phyloP scores from a whole-genome alignment of 2,113 vertebrate species.

The Hemicordylus capensis region DNA sequence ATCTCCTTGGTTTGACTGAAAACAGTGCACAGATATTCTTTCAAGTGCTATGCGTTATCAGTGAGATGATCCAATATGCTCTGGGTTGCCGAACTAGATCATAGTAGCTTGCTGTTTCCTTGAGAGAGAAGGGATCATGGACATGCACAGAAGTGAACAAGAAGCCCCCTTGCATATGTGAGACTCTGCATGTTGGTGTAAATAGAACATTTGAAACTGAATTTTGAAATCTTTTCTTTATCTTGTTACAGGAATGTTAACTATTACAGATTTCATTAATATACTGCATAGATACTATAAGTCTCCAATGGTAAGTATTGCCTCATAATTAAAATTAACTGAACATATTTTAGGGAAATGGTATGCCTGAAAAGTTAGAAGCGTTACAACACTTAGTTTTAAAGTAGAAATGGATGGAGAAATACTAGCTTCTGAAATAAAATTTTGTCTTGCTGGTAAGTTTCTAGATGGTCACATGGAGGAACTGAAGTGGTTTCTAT shows the following conservation, averaged over 20 bases:
- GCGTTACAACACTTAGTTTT: neutral
- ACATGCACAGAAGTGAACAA: too few species aligned
- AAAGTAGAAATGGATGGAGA: neutral
- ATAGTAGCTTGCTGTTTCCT: too few species aligned
- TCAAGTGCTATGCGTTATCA: too few species aligned
- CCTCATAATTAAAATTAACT: neutral
- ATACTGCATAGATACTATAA: conserved; percentile 99
- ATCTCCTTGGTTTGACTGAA: too few species aligned
- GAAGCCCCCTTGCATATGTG: too few species aligned
- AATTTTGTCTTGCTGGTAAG: neutral
- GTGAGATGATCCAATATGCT: too few species aligned
- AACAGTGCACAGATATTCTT: too few species aligned
- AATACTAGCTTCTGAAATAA: neutral
- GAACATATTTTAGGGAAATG: too few species aligned
- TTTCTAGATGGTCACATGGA: neutral
- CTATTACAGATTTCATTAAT: conserved; percentile 99
- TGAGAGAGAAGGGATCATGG: too few species aligned
- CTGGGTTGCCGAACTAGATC: too few species aligned
- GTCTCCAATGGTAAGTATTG: conserved; percentile 91
- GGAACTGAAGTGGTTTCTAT: too few species aligned
- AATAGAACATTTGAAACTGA: neutral
- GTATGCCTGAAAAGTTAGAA: neutral
- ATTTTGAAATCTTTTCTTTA: conserved; percentile 10
- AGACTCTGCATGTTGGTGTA: neutral
- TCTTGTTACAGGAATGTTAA: conserved; percentile 93